Percentiles rank a stretch among this genome's conserved stretches.
Conservation (phyloP, 2,113 vertebrate genomes). For the Alosa alosa region DNA sequence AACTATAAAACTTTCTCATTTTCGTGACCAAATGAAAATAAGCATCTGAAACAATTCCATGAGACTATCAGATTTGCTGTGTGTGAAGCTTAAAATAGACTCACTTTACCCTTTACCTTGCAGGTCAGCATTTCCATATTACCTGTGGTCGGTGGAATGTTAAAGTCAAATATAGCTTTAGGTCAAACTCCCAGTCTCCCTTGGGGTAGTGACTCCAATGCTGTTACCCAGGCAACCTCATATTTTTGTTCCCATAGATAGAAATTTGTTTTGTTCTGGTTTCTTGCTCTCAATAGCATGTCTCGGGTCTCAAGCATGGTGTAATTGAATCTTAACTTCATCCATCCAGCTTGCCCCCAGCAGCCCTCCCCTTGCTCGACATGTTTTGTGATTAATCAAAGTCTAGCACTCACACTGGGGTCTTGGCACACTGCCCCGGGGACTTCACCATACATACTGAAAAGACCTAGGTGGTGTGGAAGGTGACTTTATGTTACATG, state of each 20-base stretch:
- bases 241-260: constrained; percentile 10
- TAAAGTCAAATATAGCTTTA: neutral
- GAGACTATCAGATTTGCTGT: neutral
- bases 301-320: constrained; percentile 10
- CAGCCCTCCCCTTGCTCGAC: constrained; percentile 14
- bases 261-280: constrained; percentile 14
- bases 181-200: neutral
- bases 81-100: neutral
- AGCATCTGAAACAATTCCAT: neutral
- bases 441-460: constrained; percentile 11
- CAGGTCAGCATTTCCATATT: neutral
- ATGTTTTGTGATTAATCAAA: constrained; percentile 19
- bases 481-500: neutral
- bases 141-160: neutral
- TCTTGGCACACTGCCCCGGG: neutral
- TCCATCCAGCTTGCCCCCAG: constrained; percentile 6
- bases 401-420: constrained; percentile 15
- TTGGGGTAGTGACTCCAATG: neutral
- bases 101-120: neutral
- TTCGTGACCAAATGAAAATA: neutral
- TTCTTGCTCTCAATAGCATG: constrained; percentile 10
- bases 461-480: constrained; percentile 10
- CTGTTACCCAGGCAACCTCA: constrained; percentile 11
- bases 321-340: constrained; percentile 20
- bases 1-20: neutral